Base-by-base conservation (phyloP, 2,888 invertebrate genomes). In the Microchrysa polita region DNA sequence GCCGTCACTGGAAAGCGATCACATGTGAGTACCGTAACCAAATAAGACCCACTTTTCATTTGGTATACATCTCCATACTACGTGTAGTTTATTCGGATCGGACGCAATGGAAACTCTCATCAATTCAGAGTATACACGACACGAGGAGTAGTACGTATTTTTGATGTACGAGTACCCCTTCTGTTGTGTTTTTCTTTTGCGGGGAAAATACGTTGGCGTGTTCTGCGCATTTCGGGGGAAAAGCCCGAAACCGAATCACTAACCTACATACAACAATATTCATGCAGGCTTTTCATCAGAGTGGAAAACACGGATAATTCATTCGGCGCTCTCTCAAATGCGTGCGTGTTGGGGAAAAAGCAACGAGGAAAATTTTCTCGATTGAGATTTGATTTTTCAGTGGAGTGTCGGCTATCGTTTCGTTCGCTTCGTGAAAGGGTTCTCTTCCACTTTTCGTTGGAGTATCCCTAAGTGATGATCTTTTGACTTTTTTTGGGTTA, bases 391-490 rank as follows among this genome's bases (percentile, higher is more conserved):
- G 40, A 69, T 40, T 69, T 69, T 76, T 80, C 79, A 82, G 81
- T 82, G 81, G 81, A 82, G 81, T 80, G 80, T 80, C 81, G 80
- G 81, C 81, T 82, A 82, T 81, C 82, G 82, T 74, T 74, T 74
- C 69, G 69, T 73, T 74, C 74, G 74, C 69, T 74, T 73, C 73
- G 61, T n/a, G 60, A 23, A 55, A 60, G 23, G 44, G 23, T 72
- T 73, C 7, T n/a, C 7, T 67, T 57, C 55, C 69, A 57, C 57
- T 20, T 22, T 74, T 27, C 22, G 57, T 71, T 59, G 72, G 73
- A 73, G 27, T 67, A 74, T 73, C 67, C 73, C 72, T 61, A 2
- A 34, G 27, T 67, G 60, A 67, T 72, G 72, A 67, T 67, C 55
- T 60, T 55, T 72, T 72, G 74, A 72, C 73, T 67, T 67, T 60